Percentiles rank a stretch among this genome's conserved stretches.
These are phyloP conservation scores for Apotomis turbidana DNA, from an alignment of 2,888 invertebrate genomes.

Conservation along the genomic window DNA sequence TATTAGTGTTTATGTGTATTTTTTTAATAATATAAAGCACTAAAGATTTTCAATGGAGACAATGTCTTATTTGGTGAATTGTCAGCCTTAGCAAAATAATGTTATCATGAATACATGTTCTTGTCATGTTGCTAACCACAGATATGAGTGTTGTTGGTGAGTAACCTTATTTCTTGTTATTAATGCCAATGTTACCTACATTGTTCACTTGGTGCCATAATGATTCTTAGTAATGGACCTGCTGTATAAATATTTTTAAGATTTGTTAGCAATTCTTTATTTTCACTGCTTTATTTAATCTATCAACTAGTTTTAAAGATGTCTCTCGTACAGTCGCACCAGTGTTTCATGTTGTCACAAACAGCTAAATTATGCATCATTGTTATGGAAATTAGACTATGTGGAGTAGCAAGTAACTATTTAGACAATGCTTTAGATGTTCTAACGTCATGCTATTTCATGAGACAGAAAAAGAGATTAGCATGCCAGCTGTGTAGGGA, in stretches of 20 bases:
- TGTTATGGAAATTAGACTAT: constrained; percentile 23
- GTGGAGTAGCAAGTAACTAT: constrained; percentile 27
- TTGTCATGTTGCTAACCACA: constrained; percentile 26
- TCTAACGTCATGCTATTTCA: constrained; percentile 12
- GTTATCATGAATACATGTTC: constrained; percentile 10
- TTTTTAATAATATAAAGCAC: constrained; percentile 39
- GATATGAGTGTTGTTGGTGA: constrained; percentile 32
- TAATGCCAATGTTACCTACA: constrained; percentile 43
- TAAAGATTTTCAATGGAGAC: constrained; percentile 47
- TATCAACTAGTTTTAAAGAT: constrained; percentile 18
- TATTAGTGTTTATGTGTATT: constrained; percentile 37
- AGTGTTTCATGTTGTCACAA: constrained; percentile 25
- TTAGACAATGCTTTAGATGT: constrained; percentile 22
- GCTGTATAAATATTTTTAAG: constrained; percentile 40
- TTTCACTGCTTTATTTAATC: constrained; percentile 19
- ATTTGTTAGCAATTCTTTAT: constrained; percentile 28
- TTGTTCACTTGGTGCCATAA: constrained; percentile 67
- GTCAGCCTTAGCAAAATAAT: constrained; percentile 41
- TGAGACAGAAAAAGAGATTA: constrained; percentile 16
- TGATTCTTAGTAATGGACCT: constrained; percentile 53
- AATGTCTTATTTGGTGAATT: constrained; percentile 60
- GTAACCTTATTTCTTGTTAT: constrained; percentile 39
- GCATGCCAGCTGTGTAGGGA: constrained; percentile 18
- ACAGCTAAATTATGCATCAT: constrained; percentile 22
- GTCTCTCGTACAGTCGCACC: neutral